Percentiles rank a stretch among this genome's conserved stretches.
phyloP scores from a whole-genome alignment of 2,888 invertebrate species.

The Cantharis rustica region DNA sequence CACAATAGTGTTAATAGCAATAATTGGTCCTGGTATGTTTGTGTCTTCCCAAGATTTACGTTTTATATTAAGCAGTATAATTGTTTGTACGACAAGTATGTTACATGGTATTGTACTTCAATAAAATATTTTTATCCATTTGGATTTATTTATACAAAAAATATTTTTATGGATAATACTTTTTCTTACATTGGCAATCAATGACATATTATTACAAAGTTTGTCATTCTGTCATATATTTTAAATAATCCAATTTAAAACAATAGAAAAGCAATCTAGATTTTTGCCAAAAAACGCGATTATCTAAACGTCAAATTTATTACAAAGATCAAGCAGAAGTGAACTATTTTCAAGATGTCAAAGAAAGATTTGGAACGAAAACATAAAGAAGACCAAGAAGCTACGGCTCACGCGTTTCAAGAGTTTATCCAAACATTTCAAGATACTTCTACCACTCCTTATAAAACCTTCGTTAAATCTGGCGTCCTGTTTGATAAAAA shows the following conservation, averaged over 20 bases:
- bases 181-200: no score
- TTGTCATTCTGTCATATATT: no score
- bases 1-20: constrained; percentile 31
- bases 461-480: constrained; percentile 76
- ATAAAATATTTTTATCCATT: background rate
- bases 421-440: constrained; percentile 97
- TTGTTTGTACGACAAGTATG: background rate
- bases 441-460: constrained; percentile 61
- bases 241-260: no score
- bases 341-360: constrained; percentile 50
- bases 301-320: background rate
- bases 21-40: constrained; percentile 37
- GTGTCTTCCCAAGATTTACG: constrained; percentile 37
- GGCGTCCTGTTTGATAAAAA: constrained; percentile 92
- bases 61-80: constrained; percentile 29
- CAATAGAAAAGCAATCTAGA: no score
- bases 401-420: constrained; percentile 88
- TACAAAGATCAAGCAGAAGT: background rate
- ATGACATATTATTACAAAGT: no score
- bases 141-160: no score
- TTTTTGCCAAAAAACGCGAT: background rate
- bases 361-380: constrained; percentile 81
- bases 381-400: constrained; percentile 82
- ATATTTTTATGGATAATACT: no score
- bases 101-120: background rate